Conservation (phyloP, 2,888 invertebrate genomes). For the Pseudoips prasinana region DNA sequence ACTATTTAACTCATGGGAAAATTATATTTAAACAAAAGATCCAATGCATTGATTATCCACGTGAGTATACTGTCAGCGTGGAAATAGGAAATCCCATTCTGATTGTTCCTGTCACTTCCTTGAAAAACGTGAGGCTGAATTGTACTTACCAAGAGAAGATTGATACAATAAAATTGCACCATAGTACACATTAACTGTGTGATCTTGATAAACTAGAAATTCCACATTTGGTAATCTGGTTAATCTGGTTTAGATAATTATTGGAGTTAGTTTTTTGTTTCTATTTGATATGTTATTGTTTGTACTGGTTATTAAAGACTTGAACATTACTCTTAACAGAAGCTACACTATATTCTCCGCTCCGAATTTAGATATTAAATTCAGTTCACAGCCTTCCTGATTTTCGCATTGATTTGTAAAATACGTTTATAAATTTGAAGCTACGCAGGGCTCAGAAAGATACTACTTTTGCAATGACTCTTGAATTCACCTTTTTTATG, state of each 20-base stretch:
- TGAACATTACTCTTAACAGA: no score
- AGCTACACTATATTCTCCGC: no score
- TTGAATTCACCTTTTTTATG: conserved; percentile 40
- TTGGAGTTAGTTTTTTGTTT: conserved; percentile 45
- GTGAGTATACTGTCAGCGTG: conserved; percentile 41
- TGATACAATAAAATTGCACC: conserved; percentile 58
- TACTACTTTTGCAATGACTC: background rate
- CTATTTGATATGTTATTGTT: conserved; percentile 45
- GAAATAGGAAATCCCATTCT: conserved; percentile 75
- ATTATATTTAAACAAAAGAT: conserved; percentile 57
- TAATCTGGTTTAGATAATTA: conserved; percentile 63
- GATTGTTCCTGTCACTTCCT: conserved; percentile 65
- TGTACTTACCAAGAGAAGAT: conserved; percentile 34
- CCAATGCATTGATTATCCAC: conserved; percentile 43
- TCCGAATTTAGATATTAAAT: no score
- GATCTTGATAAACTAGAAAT: conserved; percentile 67
- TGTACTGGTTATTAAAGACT: conserved; percentile 18
- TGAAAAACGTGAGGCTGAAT: conserved; percentile 50
- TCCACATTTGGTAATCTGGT: conserved; percentile 58
- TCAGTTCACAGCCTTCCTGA: no score
- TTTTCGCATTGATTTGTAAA: no score
- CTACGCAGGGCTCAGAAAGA: no score
- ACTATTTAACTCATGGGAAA: conserved; percentile 61
- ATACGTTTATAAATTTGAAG: no score
- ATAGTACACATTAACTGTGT: conserved; percentile 52